Percentiles rank a stretch among this genome's conserved stretches.
phyloP scores from a whole-genome alignment of 1,140 invertebrate genomes.

The Druon quercuslanigerum region DNA sequence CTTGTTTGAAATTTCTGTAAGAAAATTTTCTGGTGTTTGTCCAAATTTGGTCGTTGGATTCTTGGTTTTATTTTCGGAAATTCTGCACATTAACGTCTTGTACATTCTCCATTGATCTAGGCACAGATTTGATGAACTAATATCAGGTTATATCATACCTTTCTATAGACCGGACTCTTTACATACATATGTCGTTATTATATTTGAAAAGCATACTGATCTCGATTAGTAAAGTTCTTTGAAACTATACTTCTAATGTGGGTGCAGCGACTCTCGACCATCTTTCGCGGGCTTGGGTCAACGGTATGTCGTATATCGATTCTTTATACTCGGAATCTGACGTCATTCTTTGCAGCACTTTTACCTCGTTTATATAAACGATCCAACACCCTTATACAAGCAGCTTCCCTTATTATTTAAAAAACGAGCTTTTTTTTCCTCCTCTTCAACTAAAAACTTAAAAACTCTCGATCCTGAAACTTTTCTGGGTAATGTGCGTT shows the following conservation, averaged over 20 bases:
- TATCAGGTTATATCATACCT: too few species aligned
- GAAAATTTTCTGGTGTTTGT: too few species aligned
- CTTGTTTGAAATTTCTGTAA: too few species aligned
- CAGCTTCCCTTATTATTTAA: not conserved
- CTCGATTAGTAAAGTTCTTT: not conserved
- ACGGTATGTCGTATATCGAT: conserved; percentile 1
- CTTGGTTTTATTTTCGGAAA: too few species aligned
- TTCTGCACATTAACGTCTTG: too few species aligned
- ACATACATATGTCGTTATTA: not conserved
- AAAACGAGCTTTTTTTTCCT: not conserved
- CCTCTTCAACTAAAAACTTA: not conserved
- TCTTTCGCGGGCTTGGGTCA: not conserved
- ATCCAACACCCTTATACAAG: not conserved
- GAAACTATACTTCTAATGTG: not conserved
- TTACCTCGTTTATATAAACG: conserved; percentile 18
- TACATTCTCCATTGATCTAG: too few species aligned
- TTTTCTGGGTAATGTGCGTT: too few species aligned
- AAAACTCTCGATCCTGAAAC: too few species aligned
- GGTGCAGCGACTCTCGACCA: not conserved
- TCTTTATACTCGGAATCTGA: conserved; percentile 11
- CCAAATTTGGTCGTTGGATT: too few species aligned
- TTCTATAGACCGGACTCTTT: not conserved
- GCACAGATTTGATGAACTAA: too few species aligned
- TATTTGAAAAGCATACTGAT: not conserved
- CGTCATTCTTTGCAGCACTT: conserved; percentile 2